Evolutionary conservation across 2,888 invertebrate genomes (phyloP).

Genomic region (Chymomyza procnemis): DNA sequence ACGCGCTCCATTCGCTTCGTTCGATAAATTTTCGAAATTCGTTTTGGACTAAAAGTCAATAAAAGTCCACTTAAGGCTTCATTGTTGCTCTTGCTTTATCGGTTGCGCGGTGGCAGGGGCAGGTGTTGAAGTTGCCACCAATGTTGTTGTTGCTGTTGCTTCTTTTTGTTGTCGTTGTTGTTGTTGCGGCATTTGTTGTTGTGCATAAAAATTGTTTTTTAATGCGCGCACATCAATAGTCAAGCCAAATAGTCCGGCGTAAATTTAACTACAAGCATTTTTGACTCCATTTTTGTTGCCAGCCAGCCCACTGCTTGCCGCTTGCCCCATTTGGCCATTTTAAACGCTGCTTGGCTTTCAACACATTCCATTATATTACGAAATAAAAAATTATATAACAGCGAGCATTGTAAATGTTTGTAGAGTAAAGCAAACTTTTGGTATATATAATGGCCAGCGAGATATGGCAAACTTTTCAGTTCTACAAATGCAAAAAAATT

Average conservation of each 20-base stretch:
- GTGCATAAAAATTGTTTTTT: conserved; percentile 70
- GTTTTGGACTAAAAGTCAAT: conserved; percentile 71
- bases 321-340: background rate
- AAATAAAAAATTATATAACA: conserved; percentile 4
- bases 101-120: background rate
- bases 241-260: conserved; percentile 69
- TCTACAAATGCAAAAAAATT: background rate
- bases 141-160: conserved; percentile 19
- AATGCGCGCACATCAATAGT: conserved; percentile 70
- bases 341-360: conserved; percentile 28
- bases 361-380: conserved; percentile 23
- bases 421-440: background rate
- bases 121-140: conserved; percentile 25
- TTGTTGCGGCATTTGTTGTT: conserved; percentile 16
- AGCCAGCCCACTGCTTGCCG: too few species aligned
- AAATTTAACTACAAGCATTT: conserved; percentile 65
- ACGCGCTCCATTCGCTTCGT: conserved; percentile 41
- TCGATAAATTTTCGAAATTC: conserved; percentile 72
- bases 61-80: conserved; percentile 72
- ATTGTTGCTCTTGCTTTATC: conserved; percentile 51
- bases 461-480: background rate
- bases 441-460: background rate
- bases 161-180: conserved; percentile 19
- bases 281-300: conserved; percentile 29
- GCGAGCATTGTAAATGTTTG: background rate